A percentile compares a stretch with the other conserved stretches of the same genome.
Evolutionary conservation across 2,113 vertebrate genomes (phyloP).

Genomic region (Crypturellus undulatus): DNA sequence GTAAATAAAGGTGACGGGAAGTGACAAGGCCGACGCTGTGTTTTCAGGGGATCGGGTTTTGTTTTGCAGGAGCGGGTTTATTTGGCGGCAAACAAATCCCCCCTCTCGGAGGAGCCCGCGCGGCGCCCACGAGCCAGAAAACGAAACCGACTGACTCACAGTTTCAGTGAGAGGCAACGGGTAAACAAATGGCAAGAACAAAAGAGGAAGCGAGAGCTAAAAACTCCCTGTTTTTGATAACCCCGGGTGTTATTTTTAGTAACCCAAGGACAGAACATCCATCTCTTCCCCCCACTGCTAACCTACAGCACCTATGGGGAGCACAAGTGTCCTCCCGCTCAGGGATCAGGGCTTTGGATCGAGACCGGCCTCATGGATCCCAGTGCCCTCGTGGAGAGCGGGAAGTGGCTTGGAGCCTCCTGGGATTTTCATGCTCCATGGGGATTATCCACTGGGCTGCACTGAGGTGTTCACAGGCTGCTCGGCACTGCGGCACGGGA

Average conservation of each 20-base stretch:
- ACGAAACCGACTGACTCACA: slow-evolving; percentile 55
- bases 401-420: background rate
- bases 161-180: slow-evolving; percentile 26
- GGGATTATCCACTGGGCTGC: rapidly evolving
- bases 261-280: background rate
- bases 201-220: slow-evolving; percentile 14
- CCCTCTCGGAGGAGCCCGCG: background rate
- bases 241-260: background rate
- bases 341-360: background rate
- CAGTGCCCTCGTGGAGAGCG: background rate
- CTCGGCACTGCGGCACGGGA: background rate
- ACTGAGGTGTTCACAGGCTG: background rate
- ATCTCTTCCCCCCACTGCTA: too few species aligned
- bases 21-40: background rate
- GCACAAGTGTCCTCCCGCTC: background rate
- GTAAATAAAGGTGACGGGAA: background rate
- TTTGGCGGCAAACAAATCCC: slow-evolving; percentile 1
- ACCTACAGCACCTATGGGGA: background rate
- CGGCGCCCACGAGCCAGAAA: background rate
- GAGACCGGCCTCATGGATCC: background rate
- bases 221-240: background rate
- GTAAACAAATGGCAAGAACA: background rate
- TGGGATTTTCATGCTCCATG: background rate
- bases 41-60: background rate
- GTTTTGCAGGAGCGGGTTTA: background rate